These are phyloP conservation scores for Folsomia candida DNA, from an alignment of 2,888 invertebrate genomes.

Conservation along the genomic window DNA sequence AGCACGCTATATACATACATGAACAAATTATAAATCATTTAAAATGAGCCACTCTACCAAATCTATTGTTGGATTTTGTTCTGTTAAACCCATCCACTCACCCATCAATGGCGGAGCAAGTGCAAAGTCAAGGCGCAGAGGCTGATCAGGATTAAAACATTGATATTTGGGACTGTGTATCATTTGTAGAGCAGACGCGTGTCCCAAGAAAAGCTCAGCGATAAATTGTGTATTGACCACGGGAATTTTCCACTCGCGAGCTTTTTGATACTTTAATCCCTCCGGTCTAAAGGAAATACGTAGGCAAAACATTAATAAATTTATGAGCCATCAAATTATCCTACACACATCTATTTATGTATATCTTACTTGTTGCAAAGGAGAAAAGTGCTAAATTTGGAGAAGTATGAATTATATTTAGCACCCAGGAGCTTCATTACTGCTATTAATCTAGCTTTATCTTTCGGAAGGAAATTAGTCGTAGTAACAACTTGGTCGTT, in stretches of 20 bases:
- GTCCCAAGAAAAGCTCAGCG: slow-evolving; percentile 85
- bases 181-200: slow-evolving; percentile 67
- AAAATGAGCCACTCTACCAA: background rate
- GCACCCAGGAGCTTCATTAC: slow-evolving; percentile 86
- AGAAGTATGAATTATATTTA: slow-evolving; percentile 65
- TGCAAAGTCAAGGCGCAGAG: slow-evolving; percentile 81
- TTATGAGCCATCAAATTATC: slow-evolving; percentile 11
- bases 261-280: slow-evolving; percentile 82
- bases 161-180: slow-evolving; percentile 71
- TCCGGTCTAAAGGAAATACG: slow-evolving; percentile 64
- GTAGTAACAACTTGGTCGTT: slow-evolving; percentile 68
- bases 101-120: slow-evolving; percentile 86
- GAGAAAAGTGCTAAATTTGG: slow-evolving; percentile 58
- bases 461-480: slow-evolving; percentile 86
- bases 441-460: slow-evolving; percentile 73
- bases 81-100: no score
- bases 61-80: no score
- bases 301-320: slow-evolving; percentile 17
- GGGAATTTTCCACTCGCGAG: slow-evolving; percentile 86
- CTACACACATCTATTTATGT: slow-evolving; percentile 8
- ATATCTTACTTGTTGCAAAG: slow-evolving; percentile 57
- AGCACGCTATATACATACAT: slow-evolving; percentile 66
- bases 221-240: slow-evolving; percentile 92
- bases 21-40: background rate
- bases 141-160: slow-evolving; percentile 74